Evolutionary conservation across 2,888 invertebrate species (phyloP).

Genomic region (Lamellibrachia satsuma): DNA sequence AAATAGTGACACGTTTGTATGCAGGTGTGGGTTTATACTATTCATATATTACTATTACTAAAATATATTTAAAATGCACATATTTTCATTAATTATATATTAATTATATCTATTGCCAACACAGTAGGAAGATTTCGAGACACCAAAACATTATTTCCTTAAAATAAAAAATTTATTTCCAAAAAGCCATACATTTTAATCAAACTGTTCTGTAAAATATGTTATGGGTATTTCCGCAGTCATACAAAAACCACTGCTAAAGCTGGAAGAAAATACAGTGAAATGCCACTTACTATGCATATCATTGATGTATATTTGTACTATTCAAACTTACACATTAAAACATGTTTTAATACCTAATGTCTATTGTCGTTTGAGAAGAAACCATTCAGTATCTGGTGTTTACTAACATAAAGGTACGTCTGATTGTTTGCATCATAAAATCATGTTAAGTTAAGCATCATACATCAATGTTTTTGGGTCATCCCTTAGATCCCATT

Average conservation of each 20-base stretch:
- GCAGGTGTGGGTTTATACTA: background rate
- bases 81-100: background rate
- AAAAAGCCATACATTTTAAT: background rate
- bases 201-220: too few species aligned
- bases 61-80: slow-evolving; percentile 1
- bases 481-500: background rate
- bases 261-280: background rate
- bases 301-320: slow-evolving; percentile 7
- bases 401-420: too few species aligned
- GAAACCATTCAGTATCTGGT: background rate
- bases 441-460: too few species aligned
- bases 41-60: too few species aligned
- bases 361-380: background rate
- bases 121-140: background rate
- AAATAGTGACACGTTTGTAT: background rate
- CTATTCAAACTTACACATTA: background rate
- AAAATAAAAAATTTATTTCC: background rate
- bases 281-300: background rate
- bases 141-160: background rate
- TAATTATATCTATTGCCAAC: background rate
- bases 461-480: too few species aligned
- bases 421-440: too few species aligned
- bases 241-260: background rate
- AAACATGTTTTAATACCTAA: background rate
- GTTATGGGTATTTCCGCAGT: background rate